Evolutionary conservation across 2,888 invertebrate species (phyloP).

Genomic region (Rapana venosa): DNA sequence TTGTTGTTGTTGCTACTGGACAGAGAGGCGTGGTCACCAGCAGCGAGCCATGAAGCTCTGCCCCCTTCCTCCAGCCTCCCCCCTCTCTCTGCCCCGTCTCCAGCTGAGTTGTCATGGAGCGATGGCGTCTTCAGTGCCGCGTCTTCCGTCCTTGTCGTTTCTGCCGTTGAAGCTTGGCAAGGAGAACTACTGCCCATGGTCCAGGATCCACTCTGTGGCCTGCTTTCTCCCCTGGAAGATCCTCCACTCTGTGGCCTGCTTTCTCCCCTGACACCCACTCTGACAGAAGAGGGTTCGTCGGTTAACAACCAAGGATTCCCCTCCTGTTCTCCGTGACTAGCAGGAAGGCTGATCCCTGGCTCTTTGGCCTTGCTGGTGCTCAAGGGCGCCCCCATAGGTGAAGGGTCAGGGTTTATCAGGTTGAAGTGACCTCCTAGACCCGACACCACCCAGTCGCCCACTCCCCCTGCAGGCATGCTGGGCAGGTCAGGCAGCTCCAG

Average conservation of each 20-base stretch:
- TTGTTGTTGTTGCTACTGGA: background rate
- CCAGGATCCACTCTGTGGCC: background rate
- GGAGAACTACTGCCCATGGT: background rate
- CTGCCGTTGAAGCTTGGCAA: background rate
- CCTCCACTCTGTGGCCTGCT: background rate
- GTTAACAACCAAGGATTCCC: background rate
- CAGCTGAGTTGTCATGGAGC: background rate
- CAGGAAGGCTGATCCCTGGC: background rate
- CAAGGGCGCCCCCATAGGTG: background rate
- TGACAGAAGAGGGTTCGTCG: background rate
- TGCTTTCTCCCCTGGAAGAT: background rate
- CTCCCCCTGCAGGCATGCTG: conserved; percentile 32
- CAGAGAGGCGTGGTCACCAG: background rate
- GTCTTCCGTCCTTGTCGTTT: background rate
- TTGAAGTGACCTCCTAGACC: background rate
- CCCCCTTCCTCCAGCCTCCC: background rate
- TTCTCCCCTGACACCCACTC: background rate
- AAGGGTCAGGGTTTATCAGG: background rate
- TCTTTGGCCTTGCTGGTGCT: too few relatives aligned
- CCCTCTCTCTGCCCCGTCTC: background rate
- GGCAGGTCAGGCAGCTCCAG: conserved; percentile 29
- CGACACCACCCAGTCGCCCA: conserved; percentile 28
- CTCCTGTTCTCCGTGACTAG: background rate
- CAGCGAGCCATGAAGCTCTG: background rate
- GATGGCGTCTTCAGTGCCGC: too few relatives aligned